Evolutionary conservation across 2,113 vertebrate species (phyloP).

Genomic region (Triplophysa rosa): DNA sequence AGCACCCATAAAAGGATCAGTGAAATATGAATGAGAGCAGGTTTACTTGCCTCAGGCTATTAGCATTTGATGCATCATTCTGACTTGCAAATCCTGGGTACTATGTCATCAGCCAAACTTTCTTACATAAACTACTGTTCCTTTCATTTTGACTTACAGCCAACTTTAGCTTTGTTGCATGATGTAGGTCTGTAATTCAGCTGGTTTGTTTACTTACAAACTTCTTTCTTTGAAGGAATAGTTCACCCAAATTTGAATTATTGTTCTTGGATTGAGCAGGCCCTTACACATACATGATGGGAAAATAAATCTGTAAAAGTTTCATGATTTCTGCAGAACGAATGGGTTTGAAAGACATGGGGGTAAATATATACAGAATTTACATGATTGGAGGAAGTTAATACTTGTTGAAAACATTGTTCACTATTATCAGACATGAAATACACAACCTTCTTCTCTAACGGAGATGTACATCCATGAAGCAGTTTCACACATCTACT

Average conservation of each 20-base stretch:
- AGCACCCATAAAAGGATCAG: neutral
- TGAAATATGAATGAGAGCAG: neutral
- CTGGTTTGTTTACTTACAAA: conserved; percentile 1
- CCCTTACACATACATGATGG: no score
- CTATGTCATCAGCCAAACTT: conserved; percentile 23
- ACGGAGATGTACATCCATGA: neutral
- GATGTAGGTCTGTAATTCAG: conserved; percentile 36
- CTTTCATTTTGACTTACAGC: conserved; percentile 19
- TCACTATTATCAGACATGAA: neutral
- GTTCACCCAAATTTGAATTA: neutral
- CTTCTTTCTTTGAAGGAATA: neutral
- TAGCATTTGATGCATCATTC: conserved; percentile 3
- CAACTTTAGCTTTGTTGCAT: conserved; percentile 51
- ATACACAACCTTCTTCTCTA: neutral
- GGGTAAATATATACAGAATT: no score
- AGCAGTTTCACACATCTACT: neutral
- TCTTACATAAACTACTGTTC: conserved; percentile 42
- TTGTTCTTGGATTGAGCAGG: no score
- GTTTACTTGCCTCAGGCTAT: neutral
- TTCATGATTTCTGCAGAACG: no score
- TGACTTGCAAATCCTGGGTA: neutral
- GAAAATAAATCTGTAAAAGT: no score
- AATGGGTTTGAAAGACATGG: no score
- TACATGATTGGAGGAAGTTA: no score
- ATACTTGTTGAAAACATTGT: no score